Percentiles rank a stretch among this genome's conserved stretches.
These are phyloP conservation scores for Phania funesta DNA, from an alignment of 2,888 invertebrate species.

Conservation along the genomic window DNA sequence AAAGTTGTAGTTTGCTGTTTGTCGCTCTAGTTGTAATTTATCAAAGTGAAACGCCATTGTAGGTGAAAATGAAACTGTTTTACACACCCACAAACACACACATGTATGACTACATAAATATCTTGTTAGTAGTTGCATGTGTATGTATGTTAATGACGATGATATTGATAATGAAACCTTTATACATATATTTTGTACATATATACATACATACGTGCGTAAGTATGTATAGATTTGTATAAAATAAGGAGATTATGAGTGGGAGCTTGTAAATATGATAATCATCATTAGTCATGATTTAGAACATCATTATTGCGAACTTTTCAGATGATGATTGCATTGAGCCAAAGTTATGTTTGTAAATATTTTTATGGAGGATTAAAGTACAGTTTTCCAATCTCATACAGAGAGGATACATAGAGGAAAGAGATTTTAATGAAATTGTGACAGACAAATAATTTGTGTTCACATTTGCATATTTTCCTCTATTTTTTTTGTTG, in stretches of 20 bases:
- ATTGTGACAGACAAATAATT: constrained; percentile 63
- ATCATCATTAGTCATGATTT: neutral
- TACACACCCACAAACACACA: neutral
- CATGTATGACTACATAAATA: neutral
- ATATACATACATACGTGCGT: neutral
- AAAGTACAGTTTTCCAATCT: constrained; percentile 15
- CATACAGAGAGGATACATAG: constrained; percentile 14
- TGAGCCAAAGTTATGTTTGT: constrained; percentile 49
- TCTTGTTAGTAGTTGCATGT: neutral
- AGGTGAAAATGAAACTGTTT: constrained; percentile 30
- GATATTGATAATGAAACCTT: constrained; percentile 54
- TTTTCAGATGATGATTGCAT: constrained; percentile 56
- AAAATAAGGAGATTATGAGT: constrained; percentile 16
- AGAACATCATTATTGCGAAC: constrained; percentile 7
- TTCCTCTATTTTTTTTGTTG: constrained; percentile 6
- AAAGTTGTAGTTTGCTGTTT: neutral
- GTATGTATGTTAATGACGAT: constrained; percentile 1
- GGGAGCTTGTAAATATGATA: neutral
- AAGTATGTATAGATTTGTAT: neutral
- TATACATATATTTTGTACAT: neutral
- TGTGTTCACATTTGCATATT: constrained; percentile 60
- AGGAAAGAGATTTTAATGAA: constrained; percentile 54
- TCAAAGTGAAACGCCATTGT: neutral
- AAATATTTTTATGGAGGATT: neutral
- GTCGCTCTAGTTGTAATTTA: neutral